Evolutionary conservation across 2,888 invertebrate genomes (phyloP).

Genomic region (Eurois occulta): DNA sequence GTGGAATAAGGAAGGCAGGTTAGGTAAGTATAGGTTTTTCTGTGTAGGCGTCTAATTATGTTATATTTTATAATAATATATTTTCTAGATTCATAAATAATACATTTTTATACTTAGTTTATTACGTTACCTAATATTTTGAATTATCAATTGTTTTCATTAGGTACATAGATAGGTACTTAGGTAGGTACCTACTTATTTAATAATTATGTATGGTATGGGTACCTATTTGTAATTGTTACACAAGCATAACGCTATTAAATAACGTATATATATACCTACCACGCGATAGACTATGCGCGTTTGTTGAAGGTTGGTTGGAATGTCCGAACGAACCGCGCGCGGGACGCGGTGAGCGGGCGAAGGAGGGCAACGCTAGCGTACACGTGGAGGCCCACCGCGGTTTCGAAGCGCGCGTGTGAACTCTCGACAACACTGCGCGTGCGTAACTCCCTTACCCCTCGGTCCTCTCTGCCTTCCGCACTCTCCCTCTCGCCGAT

Average conservation of each 20-base stretch:
- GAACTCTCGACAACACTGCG: constrained; percentile 87
- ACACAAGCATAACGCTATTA: constrained; percentile 62
- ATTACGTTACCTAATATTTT: constrained; percentile 22
- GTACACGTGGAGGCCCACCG: constrained; percentile 91
- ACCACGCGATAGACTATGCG: constrained; percentile 77
- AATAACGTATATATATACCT: constrained; percentile 64
- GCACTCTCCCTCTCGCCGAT: constrained; percentile 78
- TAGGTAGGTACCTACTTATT: constrained; percentile 5
- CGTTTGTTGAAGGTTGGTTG: constrained; percentile 85
- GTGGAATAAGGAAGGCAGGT: background rate
- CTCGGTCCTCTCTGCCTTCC: constrained; percentile 78
- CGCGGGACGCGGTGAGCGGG: constrained; percentile 70
- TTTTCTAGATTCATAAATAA: background rate
- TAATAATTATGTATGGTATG: constrained; percentile 28
- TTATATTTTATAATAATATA: background rate
- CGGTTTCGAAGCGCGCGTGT: constrained; percentile 88
- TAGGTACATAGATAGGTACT: background rate
- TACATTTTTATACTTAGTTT: too few species aligned
- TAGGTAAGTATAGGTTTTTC: background rate
- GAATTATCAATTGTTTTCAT: constrained; percentile 36
- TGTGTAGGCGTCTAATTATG: background rate
- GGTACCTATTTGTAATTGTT: constrained; percentile 53
- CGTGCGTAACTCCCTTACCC: constrained; percentile 81
- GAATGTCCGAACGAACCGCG: constrained; percentile 75
- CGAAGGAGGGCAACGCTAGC: constrained; percentile 69